Percentiles rank a stretch among this genome's conserved stretches.
These are phyloP conservation scores for Terrapene triunguis DNA, from an alignment of 2,113 vertebrate genomes.

Conservation along the genomic window DNA sequence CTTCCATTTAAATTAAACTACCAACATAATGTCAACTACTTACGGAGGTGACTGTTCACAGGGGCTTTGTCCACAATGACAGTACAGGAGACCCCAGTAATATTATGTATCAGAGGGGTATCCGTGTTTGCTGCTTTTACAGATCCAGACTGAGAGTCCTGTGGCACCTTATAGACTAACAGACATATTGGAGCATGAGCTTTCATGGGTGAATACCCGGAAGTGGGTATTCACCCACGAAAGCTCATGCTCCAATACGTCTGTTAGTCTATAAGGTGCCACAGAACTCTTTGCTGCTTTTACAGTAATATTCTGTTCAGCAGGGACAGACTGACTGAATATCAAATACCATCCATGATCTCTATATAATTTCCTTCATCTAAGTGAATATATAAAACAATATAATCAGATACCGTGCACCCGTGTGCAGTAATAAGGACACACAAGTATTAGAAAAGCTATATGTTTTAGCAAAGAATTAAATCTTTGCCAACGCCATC, in stretches of 20 bases:
- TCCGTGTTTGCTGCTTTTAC: too few relatives aligned
- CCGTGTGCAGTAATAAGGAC: background rate
- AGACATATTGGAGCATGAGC: too few relatives aligned
- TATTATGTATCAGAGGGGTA: background rate
- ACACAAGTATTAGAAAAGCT: too few relatives aligned
- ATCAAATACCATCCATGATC: constrained; percentile 27
- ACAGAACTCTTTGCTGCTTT: too few relatives aligned
- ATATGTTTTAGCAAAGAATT: background rate
- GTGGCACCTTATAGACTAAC: too few relatives aligned
- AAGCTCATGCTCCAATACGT: too few relatives aligned
- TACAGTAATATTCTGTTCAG: background rate
- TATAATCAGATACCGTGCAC: background rate
- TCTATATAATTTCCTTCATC: constrained; percentile 20
- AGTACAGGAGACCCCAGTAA: background rate
- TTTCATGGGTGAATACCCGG: too few relatives aligned
- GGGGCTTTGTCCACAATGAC: background rate
- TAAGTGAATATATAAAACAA: background rate
- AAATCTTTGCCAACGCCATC: background rate
- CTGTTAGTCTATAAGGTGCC: too few relatives aligned
- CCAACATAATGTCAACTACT: background rate
- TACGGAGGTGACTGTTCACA: constrained; percentile 28
- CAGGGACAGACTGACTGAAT: background rate
- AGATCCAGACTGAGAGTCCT: too few relatives aligned
- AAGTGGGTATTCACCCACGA: too few relatives aligned
- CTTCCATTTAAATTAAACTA: background rate